A percentile compares a stretch with the other conserved stretches of the same genome.
Evolutionary conservation across 2,888 invertebrate genomes (phyloP).

Genomic region (Coelinius sp.): DNA sequence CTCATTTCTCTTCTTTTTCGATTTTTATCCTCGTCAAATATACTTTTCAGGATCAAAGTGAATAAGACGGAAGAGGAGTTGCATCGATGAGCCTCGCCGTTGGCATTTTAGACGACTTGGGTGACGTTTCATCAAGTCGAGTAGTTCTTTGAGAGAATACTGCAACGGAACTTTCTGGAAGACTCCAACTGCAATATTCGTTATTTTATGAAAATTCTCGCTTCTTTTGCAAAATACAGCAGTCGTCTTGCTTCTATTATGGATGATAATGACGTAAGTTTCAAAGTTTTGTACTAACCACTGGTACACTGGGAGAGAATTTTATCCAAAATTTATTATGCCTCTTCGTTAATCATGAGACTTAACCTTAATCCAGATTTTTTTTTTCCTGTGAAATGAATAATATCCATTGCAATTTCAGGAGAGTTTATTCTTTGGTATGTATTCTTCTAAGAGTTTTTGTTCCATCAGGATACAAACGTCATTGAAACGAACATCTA

Average conservation of each 20-base stretch:
- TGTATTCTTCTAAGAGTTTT: neutral
- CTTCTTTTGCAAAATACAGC: neutral
- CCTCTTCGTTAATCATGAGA: neutral
- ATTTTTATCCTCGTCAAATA: slow-evolving; percentile 10
- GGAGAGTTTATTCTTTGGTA: neutral
- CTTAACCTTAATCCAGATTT: neutral
- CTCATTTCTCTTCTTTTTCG: neutral
- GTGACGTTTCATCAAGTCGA: neutral
- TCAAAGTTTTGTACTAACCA: neutral
- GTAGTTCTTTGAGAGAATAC: slow-evolving; percentile 5
- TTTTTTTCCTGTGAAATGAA: neutral
- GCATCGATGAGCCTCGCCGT: slow-evolving; percentile 7
- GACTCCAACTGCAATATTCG: neutral
- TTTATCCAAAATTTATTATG: neutral
- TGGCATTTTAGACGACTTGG: neutral
- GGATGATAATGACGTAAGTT: neutral
- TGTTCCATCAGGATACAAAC: neutral
- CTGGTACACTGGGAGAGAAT: neutral
- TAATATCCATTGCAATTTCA: neutral
- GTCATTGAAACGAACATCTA: too few species aligned
- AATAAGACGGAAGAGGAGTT: slow-evolving; percentile 7
- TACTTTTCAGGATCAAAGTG: slow-evolving; percentile 12
- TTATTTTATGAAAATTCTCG: neutral
- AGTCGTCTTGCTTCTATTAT: neutral
- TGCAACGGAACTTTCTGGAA: neutral